Evolutionary conservation across 2,888 invertebrate species (phyloP).

Genomic region (Tenthredo distinguenda): DNA sequence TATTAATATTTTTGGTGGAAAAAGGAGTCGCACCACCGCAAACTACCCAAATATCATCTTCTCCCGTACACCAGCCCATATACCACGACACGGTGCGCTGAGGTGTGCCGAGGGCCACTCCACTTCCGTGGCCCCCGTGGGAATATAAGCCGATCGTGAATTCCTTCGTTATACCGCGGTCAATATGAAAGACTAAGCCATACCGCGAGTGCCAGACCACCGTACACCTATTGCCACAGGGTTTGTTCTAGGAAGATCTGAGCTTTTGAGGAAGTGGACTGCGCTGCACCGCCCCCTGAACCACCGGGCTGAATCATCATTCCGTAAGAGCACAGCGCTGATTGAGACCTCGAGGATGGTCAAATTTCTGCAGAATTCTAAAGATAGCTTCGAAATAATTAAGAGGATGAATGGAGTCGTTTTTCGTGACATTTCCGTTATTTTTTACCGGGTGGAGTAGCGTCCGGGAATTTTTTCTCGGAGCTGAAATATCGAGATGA

Average conservation of each 20-base stretch:
- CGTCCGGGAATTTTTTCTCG: neutral
- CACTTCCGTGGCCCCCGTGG: constrained; percentile 50
- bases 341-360: neutral
- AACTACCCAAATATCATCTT: constrained; percentile 28
- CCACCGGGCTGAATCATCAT: constrained; percentile 8
- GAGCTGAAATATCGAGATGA: neutral
- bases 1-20: constrained; percentile 72
- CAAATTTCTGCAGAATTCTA: neutral
- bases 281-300: neutral
- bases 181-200: constrained; percentile 14
- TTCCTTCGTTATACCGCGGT: constrained; percentile 29
- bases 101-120: constrained; percentile 36
- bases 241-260: constrained; percentile 48
- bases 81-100: constrained; percentile 49
- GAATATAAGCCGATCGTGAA: constrained; percentile 43
- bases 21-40: constrained; percentile 29
- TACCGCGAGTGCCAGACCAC: constrained; percentile 20
- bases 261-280: constrained; percentile 19
- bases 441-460: neutral
- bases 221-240: constrained; percentile 32
- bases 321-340: too few relatives aligned
- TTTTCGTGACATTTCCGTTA: neutral
- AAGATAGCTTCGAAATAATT: neutral
- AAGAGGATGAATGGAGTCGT: neutral
- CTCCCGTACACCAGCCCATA: constrained; percentile 50